Evolutionary conservation across 2,888 invertebrate genomes (phyloP).

Genomic region (Chloroclysta siterata): DNA sequence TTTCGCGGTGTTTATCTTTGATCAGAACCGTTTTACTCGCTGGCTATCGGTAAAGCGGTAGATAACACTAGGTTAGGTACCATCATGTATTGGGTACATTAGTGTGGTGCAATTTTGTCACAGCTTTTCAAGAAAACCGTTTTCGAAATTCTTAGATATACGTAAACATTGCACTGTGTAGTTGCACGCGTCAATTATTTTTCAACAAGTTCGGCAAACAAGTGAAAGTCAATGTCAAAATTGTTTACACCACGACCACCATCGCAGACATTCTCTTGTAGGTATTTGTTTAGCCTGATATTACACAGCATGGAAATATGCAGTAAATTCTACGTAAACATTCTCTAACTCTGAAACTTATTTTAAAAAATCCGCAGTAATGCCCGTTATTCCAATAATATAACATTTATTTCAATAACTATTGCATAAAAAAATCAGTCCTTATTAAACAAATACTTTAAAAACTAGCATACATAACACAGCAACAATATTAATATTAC

Average conservation of each 20-base stretch:
- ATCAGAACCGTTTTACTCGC: no score
- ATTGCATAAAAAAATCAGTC: no score
- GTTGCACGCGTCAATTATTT: slow-evolving; percentile 20
- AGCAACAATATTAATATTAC: no score
- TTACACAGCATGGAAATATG: slow-evolving; percentile 25
- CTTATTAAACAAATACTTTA: no score
- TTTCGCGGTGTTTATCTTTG: no score
- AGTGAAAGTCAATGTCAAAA: slow-evolving; percentile 39
- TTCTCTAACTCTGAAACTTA: no score
- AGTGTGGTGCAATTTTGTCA: background rate
- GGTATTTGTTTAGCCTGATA: slow-evolving; percentile 24
- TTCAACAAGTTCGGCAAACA: slow-evolving; percentile 30
- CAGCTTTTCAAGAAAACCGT: background rate
- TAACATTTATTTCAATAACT: no score
- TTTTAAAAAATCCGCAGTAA: no score
- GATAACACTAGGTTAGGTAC: background rate
- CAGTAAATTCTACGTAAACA: no score
- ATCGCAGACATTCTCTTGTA: slow-evolving; percentile 25
- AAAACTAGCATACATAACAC: no score
- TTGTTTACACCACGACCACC: slow-evolving; percentile 16
- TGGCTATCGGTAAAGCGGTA: no score
- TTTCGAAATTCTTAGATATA: background rate
- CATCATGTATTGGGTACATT: background rate
- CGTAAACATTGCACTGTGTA: slow-evolving; percentile 2
- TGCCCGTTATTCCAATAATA: no score